These are phyloP conservation scores for Peucedramus taeniatus DNA, from an alignment of 2,113 vertebrate species.

Conservation along the genomic window DNA sequence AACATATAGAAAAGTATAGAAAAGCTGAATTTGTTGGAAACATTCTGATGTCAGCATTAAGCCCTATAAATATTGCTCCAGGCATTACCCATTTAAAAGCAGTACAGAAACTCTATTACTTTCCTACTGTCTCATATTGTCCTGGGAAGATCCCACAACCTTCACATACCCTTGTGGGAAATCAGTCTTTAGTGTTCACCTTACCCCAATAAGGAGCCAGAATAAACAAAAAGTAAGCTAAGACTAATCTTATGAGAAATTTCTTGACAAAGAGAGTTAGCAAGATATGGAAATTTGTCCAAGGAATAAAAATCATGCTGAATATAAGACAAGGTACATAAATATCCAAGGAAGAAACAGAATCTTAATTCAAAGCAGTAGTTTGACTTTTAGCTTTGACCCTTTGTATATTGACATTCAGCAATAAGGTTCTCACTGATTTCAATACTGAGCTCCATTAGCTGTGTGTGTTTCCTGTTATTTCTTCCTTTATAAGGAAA, in stretches of 20 bases:
- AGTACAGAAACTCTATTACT: background rate
- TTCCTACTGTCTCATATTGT: background rate
- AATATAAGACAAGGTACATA: background rate
- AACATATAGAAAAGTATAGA: background rate
- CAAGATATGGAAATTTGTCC: background rate
- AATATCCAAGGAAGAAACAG: background rate
- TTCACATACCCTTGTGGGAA: background rate
- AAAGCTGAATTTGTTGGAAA: background rate
- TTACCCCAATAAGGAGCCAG: background rate
- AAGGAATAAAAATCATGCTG: background rate
- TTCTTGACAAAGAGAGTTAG: background rate
- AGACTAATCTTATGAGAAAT: background rate
- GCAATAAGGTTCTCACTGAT: background rate
- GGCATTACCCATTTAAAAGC: background rate
- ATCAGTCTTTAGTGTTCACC: background rate
- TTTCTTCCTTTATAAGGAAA: background rate
- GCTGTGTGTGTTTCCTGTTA: background rate
- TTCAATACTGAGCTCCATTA: background rate
- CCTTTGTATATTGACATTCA: background rate
- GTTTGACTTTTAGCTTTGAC: background rate
- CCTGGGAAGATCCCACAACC: background rate
- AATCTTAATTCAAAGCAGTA: background rate
- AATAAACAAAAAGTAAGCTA: background rate
- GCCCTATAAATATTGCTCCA: background rate
- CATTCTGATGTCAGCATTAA: background rate